phyloP scores from a whole-genome alignment of 2,797 vertebrate species.

The Basileuterus tristriatus region DNA sequence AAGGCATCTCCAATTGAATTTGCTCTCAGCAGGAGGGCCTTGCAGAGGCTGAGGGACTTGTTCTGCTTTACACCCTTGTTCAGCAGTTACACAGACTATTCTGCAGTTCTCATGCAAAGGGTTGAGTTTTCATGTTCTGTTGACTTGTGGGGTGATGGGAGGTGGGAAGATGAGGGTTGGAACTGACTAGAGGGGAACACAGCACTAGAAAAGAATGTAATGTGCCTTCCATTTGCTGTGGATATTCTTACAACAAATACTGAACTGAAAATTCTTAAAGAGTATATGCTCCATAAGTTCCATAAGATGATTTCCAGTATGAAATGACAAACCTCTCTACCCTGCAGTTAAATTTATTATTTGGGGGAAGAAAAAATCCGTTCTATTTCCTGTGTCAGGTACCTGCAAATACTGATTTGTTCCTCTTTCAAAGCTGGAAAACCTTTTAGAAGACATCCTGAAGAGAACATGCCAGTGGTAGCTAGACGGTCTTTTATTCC shows the following conservation, averaged over 20 bases:
- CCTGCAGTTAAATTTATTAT: background rate
- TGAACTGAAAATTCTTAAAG: background rate
- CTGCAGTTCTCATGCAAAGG: background rate
- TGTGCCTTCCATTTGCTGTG: background rate
- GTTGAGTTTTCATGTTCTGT: background rate
- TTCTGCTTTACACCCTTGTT: background rate
- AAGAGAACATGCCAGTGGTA: fast-evolving
- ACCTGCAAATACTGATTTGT: background rate
- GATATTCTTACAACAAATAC: background rate
- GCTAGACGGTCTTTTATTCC: background rate
- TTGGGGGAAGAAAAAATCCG: background rate
- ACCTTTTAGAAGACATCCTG: background rate
- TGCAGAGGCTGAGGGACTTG: background rate
- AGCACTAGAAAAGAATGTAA: background rate
- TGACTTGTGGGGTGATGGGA: background rate
- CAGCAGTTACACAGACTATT: background rate
- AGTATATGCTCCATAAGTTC: background rate
- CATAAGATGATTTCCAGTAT: background rate
- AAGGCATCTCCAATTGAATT: background rate
- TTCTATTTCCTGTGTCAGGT: background rate
- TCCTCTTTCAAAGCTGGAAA: background rate
- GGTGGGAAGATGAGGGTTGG: background rate
- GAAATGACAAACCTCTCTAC: background rate
- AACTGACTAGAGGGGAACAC: background rate
- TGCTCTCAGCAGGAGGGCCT: background rate